Evolutionary conservation across 2,888 invertebrate species (phyloP).

Genomic region (Lysandra coridon): DNA sequence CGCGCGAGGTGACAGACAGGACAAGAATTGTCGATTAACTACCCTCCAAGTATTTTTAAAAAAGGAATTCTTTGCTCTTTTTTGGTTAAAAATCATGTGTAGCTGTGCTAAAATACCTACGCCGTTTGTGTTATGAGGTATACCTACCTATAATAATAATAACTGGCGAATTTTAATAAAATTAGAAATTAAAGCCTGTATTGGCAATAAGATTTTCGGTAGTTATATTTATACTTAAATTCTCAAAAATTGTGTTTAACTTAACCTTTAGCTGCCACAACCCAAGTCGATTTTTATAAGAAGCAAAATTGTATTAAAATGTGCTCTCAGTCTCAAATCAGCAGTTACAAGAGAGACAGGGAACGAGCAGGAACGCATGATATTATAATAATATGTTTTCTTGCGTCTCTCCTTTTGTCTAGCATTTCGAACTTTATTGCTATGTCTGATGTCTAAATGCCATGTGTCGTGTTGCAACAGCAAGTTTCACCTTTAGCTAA

Average conservation of each 20-base stretch:
- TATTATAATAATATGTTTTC: background rate
- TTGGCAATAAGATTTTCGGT: too few relatives aligned
- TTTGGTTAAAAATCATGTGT: background rate
- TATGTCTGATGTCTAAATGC: background rate
- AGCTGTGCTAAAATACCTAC: background rate
- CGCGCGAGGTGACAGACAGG: slow-evolving; percentile 17
- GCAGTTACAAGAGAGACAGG: too few relatives aligned
- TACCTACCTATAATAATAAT: background rate
- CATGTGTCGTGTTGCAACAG: background rate
- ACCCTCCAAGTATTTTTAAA: background rate
- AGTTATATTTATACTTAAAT: too few relatives aligned
- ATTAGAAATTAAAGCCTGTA: too few relatives aligned
- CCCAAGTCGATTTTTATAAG: too few relatives aligned
- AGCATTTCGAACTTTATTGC: slow-evolving; percentile 3
- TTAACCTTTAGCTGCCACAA: too few relatives aligned
- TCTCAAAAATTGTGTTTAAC: too few relatives aligned
- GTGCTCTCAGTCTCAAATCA: too few relatives aligned
- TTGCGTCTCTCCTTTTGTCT: background rate
- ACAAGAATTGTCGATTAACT: slow-evolving; percentile 17
- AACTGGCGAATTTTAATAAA: too few relatives aligned
- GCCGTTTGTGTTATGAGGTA: background rate
- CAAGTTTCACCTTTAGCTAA: slow-evolving; percentile 13
- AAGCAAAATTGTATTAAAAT: too few relatives aligned
- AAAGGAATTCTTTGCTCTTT: background rate
- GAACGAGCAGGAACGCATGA: too few relatives aligned